These are phyloP conservation scores for Sebastes iracundus DNA, from an alignment of 2,797 vertebrate genomes.

Conservation along the genomic window DNA sequence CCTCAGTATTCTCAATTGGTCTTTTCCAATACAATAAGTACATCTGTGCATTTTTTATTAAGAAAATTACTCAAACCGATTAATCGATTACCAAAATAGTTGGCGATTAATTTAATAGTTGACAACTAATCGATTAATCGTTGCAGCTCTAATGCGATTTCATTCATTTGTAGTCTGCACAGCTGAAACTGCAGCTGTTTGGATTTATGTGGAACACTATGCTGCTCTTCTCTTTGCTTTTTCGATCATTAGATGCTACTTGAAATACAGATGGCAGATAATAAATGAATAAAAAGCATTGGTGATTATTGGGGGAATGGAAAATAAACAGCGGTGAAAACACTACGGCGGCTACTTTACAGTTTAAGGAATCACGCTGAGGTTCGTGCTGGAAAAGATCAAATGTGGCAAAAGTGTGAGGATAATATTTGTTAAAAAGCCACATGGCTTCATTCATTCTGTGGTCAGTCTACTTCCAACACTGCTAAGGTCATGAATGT, in stretches of 20 bases:
- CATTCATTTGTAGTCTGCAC: neutral
- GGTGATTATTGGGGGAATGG: neutral
- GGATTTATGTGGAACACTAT: neutral
- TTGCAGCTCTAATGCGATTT: neutral
- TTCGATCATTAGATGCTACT: neutral
- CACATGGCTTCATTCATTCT: neutral
- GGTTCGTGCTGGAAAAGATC: neutral
- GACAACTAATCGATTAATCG: too few species aligned
- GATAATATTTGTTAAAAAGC: neutral
- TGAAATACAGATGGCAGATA: neutral
- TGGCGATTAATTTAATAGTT: too few species aligned
- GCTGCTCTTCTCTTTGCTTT: neutral
- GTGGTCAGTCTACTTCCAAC: neutral
- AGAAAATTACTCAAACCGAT: too few species aligned
- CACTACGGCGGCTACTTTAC: neutral
- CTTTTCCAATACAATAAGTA: conserved; percentile 3
- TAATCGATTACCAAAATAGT: too few species aligned
- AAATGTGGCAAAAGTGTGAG: neutral
- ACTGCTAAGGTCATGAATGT: neutral
- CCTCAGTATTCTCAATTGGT: neutral
- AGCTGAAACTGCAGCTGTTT: neutral
- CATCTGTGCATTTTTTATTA: neutral
- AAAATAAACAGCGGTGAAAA: neutral
- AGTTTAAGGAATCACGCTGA: neutral
- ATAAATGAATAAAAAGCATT: neutral